Base-by-base conservation (phyloP, 2,888 invertebrate genomes). In the Junonia oenone region DNA sequence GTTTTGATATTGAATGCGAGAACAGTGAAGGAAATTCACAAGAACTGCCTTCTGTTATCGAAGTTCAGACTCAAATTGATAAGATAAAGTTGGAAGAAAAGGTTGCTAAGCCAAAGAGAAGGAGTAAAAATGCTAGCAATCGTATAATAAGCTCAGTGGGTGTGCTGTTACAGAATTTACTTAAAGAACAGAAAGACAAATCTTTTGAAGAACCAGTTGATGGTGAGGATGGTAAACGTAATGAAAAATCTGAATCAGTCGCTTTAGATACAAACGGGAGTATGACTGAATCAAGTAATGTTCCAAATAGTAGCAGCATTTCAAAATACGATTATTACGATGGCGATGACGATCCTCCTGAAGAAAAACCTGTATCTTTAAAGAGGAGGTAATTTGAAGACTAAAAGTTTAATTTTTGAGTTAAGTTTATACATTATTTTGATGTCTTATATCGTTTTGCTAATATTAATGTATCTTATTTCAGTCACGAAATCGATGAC, bases 71-170 rank as follows among this genome's bases (percentile, higher is more conserved):
- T 11, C 61, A 67, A 67, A 65, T 68, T 4, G 61, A 68, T 40
- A 65, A 68, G 45, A 68, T 79, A 15, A 75, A 75, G 27, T 58
- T 81, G 51, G 76, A 81, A 22, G 76, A 78, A 26, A 78, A 78
- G 56, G 56, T 56, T 8, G 45, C 45, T n/a, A 81, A 79, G 59
- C 53, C 66, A 9, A 78, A 68, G 52, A 85, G 78, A 61, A 76
- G 67, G 33, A 76, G 68, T 59, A 83, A 77, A 55, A 83, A 74
- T 63, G 62, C 68, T 11, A 76, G 69, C 56, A 66, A 65, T 33
- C 82, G 68, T 58, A 75, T 86, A 43, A 64, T 92, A 13, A 85
- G 83, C 29, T 93, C 93, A 45, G 92, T 93, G n/a, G 93, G 93
- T 4, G 76, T 88, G 27, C 73, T 93, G 27, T 74, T 93, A 64